Evolutionary conservation across 2,797 vertebrate genomes (phyloP).

Genomic region (Pteronotus mesoamericanus): DNA sequence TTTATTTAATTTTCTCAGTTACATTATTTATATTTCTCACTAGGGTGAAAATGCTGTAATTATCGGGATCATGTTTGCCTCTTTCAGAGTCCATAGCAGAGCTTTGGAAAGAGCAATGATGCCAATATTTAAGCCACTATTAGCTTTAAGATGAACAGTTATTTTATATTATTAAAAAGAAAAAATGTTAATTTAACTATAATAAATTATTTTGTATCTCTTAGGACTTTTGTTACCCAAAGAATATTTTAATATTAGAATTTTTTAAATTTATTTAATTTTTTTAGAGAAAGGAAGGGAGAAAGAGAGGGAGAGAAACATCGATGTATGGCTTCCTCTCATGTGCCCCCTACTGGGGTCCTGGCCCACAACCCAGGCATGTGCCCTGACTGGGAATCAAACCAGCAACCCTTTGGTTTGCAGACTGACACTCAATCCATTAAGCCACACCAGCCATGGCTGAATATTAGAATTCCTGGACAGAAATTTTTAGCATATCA

Average conservation of each 20-base stretch:
- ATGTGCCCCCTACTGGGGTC: no score
- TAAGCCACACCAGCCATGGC: no score
- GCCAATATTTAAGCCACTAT: not conserved
- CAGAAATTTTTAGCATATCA: not conserved
- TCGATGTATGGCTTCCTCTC: no score
- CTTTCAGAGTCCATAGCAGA: not conserved
- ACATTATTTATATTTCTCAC: not conserved
- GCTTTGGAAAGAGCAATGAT: not conserved
- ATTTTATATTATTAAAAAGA: not conserved
- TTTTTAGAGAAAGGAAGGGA: no score
- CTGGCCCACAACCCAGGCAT: no score
- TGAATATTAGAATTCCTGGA: no score
- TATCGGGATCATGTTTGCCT: not conserved
- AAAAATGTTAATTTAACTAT: not conserved
- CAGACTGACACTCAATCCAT: no score
- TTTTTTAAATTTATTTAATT: no score
- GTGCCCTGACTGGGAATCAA: no score
- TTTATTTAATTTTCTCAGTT: slow-evolving; percentile 34
- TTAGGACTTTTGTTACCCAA: not conserved
- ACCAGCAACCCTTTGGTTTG: no score
- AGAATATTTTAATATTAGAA: not conserved
- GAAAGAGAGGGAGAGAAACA: no score
- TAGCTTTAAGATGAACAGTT: not conserved
- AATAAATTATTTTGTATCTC: not conserved
- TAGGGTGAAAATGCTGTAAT: not conserved